Conservation (phyloP, 2,113 vertebrate genomes). For the Brachyhypopomus occidentalis region DNA sequence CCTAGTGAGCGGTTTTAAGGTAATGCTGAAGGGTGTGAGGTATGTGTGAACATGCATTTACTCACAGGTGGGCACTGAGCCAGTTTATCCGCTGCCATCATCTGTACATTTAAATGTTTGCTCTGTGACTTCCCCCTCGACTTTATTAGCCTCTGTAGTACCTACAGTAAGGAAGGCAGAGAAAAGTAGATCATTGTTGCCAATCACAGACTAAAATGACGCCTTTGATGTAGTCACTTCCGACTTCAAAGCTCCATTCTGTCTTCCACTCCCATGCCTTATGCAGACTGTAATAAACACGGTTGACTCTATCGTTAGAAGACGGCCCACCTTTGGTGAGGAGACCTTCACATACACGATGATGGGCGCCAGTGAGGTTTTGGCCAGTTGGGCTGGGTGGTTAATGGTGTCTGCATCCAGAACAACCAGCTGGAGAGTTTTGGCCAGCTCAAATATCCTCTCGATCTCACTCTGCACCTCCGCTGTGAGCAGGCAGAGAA, state of each 20-base stretch:
- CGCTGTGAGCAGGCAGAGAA: constrained; percentile 67
- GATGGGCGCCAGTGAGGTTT: constrained; percentile 95
- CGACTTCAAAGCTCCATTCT: too few relatives aligned
- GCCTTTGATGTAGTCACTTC: too few relatives aligned
- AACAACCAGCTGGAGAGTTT: constrained; percentile 92
- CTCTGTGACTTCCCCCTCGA: constrained; percentile 95
- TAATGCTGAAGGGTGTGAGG: background rate
- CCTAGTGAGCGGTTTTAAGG: background rate
- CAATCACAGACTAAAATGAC: too few relatives aligned
- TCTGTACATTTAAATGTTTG: constrained; percentile 95
- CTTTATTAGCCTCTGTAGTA: constrained; percentile 91
- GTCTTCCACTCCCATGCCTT: background rate
- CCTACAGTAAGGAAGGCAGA: constrained; percentile 68
- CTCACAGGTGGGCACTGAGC: constrained; percentile 94
- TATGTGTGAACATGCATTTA: background rate
- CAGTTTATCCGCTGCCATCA: constrained; percentile 95
- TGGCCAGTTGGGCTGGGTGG: constrained; percentile 91
- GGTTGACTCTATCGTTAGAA: background rate
- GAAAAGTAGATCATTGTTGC: background rate
- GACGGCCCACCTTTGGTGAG: constrained; percentile 86
- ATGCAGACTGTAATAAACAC: background rate
- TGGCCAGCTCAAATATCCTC: constrained; percentile 95
- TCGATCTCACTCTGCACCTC: constrained; percentile 98
- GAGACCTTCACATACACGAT: constrained; percentile 96
- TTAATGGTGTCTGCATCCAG: constrained; percentile 97